Evolutionary conservation across 2,113 vertebrate species (phyloP), one percentile per base, ranked within the genome.

Genomic region (Crocuta crocuta): DNA sequence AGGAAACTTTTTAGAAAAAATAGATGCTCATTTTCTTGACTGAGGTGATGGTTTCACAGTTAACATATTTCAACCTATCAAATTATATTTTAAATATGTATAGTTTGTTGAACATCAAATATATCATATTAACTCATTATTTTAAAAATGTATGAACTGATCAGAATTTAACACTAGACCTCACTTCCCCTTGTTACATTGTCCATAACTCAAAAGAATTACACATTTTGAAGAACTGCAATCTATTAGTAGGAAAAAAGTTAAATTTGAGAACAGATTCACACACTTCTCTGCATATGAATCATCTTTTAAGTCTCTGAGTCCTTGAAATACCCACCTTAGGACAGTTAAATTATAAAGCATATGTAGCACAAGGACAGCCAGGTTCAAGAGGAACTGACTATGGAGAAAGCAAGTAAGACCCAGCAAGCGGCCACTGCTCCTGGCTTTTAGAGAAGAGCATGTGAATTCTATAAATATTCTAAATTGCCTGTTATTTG

Each of bases 221-320:
- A 73, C 10, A 79, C 33, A 92, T 92, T 94, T 48, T 87, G 23
- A 95, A 83, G 35, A 87, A 95, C 33, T 89, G 4, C 24, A 85
- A 70, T 28, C 39, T 53, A 63, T 50, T 48, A 43, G 19, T 4
- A 89, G 63, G 48, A 94, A 92, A 94, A 48, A 85, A 84, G 76
- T 68, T 89, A 95, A 45, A 97, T 48, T 93, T 95, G 31, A 93
- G 48, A 96, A 96, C 12, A 50, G 81, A 87, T 68, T 76, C 73
- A 91, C 85, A 89, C 4, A 73, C 26, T 53, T 73, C 45, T 90
- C 9, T 26, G 5, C 74, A 17, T 85, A 80, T 89, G 33, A 93
- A 95, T 82, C 53, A 82, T 65, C 19, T 61, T 87, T 87, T 66
- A 90, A 87, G 45, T 94, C 70, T 93, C 74, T 58, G 55, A 91